Conservation (phyloP, 2,888 invertebrate genomes). For the Sinotaia quadrata region DNA sequence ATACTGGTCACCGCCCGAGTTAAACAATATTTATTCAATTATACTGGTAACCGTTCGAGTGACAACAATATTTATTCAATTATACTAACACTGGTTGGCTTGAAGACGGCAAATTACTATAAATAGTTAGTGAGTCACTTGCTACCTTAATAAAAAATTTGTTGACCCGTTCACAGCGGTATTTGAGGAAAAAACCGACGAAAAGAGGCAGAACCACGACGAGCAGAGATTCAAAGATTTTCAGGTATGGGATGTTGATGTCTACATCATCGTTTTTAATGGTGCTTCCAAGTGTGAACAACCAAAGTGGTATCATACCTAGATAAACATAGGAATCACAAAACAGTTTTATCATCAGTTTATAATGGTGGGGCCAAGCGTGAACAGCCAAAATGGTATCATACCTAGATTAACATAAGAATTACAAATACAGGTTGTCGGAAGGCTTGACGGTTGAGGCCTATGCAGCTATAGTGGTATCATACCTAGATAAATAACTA, state of each 20-base stretch:
- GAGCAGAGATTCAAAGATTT: constrained; percentile 83
- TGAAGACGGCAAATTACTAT: too few relatives aligned
- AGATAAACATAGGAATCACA: constrained; percentile 58
- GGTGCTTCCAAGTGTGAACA: constrained; percentile 85
- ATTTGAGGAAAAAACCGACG: constrained; percentile 66
- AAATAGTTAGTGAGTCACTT: too few relatives aligned
- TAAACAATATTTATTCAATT: too few relatives aligned
- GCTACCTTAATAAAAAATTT: constrained; percentile 72
- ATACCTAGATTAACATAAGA: constrained; percentile 77
- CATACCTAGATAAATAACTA: constrained; percentile 81
- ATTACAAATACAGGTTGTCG: background rate
- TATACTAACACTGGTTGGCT: too few relatives aligned
- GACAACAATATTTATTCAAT: too few relatives aligned
- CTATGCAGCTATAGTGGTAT: constrained; percentile 95
- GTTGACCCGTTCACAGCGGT: constrained; percentile 77
- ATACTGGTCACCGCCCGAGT: too few relatives aligned
- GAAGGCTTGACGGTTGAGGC: constrained; percentile 76
- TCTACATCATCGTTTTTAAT: constrained; percentile 78
- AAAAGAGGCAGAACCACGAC: constrained; percentile 84
- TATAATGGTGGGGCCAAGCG: constrained; percentile 81
- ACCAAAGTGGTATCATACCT: constrained; percentile 92
- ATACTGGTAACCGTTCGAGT: too few relatives aligned
- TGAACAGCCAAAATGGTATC: constrained; percentile 93
- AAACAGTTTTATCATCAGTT: background rate
- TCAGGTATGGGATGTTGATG: constrained; percentile 84